phyloP scores from a whole-genome alignment of 2,888 invertebrate genomes.

The Ochropacha duplaris region DNA sequence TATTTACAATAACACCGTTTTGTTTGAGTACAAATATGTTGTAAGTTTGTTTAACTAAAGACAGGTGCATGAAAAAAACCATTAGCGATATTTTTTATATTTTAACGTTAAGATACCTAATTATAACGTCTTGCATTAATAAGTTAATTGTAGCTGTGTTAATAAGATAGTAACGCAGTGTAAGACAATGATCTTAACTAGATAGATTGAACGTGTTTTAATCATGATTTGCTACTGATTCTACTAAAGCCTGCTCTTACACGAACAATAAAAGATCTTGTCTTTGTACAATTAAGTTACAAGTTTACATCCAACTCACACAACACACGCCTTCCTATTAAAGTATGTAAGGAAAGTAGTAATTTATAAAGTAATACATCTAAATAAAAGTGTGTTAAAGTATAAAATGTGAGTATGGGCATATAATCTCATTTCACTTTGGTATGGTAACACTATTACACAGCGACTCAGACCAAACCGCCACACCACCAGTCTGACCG shows the following conservation, averaged over 20 bases:
- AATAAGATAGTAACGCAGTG: neutral
- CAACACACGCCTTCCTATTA: too few relatives aligned
- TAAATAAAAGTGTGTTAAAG: neutral
- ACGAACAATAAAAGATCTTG: neutral
- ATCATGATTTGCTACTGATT: neutral
- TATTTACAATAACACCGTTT: conserved; percentile 62
- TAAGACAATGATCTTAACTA: neutral
- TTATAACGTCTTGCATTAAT: neutral
- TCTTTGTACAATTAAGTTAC: neutral
- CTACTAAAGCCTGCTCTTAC: neutral
- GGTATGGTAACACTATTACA: conserved; percentile 45
- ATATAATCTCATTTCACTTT: conserved; percentile 62
- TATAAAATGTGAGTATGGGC: conserved; percentile 18
- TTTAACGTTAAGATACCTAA: neutral
- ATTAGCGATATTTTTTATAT: conserved; percentile 29
- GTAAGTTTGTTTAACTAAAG: conserved; percentile 41
- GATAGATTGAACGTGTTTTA: neutral
- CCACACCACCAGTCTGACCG: conserved; percentile 49
- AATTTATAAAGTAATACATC: too few relatives aligned
- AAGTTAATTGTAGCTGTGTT: neutral
- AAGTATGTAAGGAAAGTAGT: too few relatives aligned
- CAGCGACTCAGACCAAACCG: conserved; percentile 46
- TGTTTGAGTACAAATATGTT: conserved; percentile 60
- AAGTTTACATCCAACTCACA: too few relatives aligned
- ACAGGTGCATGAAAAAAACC: conserved; percentile 58